Evolutionary conservation across 2,888 invertebrate species (phyloP).

Genomic region (Clepsis dumicolana): DNA sequence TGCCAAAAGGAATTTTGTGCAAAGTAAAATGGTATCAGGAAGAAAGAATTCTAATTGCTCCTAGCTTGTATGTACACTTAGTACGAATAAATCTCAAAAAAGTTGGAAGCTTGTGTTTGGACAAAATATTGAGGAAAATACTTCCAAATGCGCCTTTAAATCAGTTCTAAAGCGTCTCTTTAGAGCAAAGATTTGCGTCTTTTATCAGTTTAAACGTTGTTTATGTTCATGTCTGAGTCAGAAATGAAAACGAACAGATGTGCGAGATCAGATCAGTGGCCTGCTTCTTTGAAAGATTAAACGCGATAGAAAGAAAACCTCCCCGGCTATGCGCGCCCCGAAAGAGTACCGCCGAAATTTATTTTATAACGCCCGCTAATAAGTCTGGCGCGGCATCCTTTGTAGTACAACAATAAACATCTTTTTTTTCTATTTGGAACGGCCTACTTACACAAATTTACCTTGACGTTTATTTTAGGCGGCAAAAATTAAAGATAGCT

Average conservation of each 20-base stretch:
- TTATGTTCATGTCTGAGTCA: conserved; percentile 31
- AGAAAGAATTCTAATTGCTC: background rate
- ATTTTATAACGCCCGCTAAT: conserved; percentile 66
- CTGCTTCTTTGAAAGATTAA: conserved; percentile 62
- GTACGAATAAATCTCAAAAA: background rate
- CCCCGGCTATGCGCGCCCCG: conserved; percentile 56
- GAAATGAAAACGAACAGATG: conserved; percentile 59
- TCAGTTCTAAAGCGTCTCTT: conserved; percentile 9
- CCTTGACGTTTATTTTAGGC: conserved; percentile 2
- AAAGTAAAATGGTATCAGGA: conserved; percentile 64
- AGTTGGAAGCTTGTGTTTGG: background rate
- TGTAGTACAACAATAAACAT: conserved; percentile 68
- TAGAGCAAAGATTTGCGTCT: background rate
- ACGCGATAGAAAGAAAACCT: conserved; percentile 63
- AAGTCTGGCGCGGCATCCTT: conserved; percentile 58
- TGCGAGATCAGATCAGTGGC: conserved; percentile 56
- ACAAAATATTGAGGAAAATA: background rate
- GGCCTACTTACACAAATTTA: conserved; percentile 45
- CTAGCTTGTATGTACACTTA: background rate
- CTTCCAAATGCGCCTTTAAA: background rate
- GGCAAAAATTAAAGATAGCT: background rate
- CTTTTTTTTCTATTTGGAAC: conserved; percentile 57
- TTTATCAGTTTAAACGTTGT: conserved; percentile 28
- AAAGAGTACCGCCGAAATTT: conserved; percentile 66
- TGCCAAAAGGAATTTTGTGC: conserved; percentile 65